Base-by-base conservation (phyloP, 2,888 invertebrate genomes). In the Yponomeuta sedellus region DNA sequence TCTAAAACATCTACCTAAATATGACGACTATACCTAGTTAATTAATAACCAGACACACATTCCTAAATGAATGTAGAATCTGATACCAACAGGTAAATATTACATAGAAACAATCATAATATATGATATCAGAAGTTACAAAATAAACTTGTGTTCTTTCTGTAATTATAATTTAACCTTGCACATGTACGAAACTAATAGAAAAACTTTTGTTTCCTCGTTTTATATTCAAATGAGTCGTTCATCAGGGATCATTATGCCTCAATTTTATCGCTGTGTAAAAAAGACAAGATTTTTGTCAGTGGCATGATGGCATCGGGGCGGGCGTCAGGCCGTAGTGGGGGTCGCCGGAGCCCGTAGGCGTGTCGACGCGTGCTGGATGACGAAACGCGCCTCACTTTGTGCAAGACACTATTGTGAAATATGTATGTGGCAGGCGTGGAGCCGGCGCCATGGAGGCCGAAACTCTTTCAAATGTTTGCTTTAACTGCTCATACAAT, bases 331-430 rank as follows among this genome's bases (percentile, higher is more conserved):
- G 44, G 57, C 52, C 57, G 62, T 58, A 20, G 59, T 61, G 44
- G 59, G 76, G 78, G 79, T 79, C 77, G 76, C 72, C 74, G 78
- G 79, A 79, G 77, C 76, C 72, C 74, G 85, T 83, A 79, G 87
- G 88, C 83, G 88, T 85, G 82, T 83, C 84, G 78, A 76, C 78
- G 80, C 79, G 75, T 79, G 79, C 76, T 71, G 74, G 75, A 74
- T 88, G 88, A 86, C 84, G 88, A 89, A 88, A 90, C 81, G 75
- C 77, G 77, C 82, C 80, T 79, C 80, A 81, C 81, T 86, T 81
- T 83, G 83, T 83, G 86, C 85, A 88, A 88, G 79, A 62, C 34
- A 78, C 78, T 80, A 86, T 90, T 89, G 88, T 85, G 86, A 86
- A 88, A 90, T 81, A 86, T 77, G 75, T 77, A 75, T 81, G 81